Base-by-base conservation (phyloP, 1,140 invertebrate genomes). In the Zaprionus capensis region DNA sequence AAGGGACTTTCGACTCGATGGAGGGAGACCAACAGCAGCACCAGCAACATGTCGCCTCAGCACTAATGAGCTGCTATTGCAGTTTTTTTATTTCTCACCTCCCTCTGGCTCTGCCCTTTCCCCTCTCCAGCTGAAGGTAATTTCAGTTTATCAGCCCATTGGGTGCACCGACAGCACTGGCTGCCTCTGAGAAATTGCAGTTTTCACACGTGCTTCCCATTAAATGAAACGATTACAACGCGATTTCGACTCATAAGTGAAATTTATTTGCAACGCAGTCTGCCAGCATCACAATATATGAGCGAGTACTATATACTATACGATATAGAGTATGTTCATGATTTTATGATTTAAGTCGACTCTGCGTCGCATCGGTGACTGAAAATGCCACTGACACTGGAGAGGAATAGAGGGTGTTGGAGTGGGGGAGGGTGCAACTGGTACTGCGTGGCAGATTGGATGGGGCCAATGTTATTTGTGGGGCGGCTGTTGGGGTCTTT, bases 121-220 rank as follows among this genome's bases (percentile, higher is more conserved):
- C 17, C 24, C 46, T 38, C 57, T 34, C 11, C 22, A 46, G 69
- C 56, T 71, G 61, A 3, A 46, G 41, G 41, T 17, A 82, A 78
- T 86, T 85, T 82, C 76, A 71, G 66, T 80, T 77, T 55, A 58
- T 31, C 73, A 65, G 24, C 22, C 24, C 22, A 28, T 28, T 24
- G 31, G 28, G 20, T 49, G 14, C 22, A 0, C 14, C 38, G 34
- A 22, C 55, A 44, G 46, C 46, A 17, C 51, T 41, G 22, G 49
- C 66, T 56, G 46, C 51, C 67, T 55, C 68, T 81, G 80, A 74
- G 80, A 82, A 91, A 86, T 91, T 84, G 73, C 73, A 79, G 81
- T 76, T 84, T 82, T 91, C 87, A 91, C 87, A 91, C 83, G 87
- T 91, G 87, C 82, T 91, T 84, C 87, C 87, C 81, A 91, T 91